A percentile compares a stretch with the other conserved stretches of the same genome.
Evolutionary conservation across 2,113 vertebrate genomes (phyloP).

Genomic region (Phalacrocorax brasilianus): DNA sequence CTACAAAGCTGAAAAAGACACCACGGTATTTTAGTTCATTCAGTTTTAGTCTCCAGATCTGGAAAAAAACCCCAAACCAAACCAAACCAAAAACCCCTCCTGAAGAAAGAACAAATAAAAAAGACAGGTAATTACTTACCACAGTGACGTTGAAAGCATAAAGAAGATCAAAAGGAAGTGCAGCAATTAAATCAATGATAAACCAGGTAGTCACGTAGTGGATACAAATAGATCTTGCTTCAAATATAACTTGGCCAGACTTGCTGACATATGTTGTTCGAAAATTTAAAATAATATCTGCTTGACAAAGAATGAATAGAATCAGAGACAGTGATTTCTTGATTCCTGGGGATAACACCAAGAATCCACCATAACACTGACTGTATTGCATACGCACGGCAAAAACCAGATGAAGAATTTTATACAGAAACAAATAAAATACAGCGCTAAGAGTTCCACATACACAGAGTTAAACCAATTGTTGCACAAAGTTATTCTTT

Average conservation of each 20-base stretch:
- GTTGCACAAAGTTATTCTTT: neutral
- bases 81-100: neutral
- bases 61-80: neutral
- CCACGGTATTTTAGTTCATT: neutral
- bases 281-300: conserved; percentile 98
- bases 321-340: neutral
- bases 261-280: conserved; percentile 98
- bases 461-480: neutral
- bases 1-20: neutral
- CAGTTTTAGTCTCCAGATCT: neutral
- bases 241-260: conserved; percentile 97
- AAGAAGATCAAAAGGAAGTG: conserved; percentile 95
- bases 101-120: neutral
- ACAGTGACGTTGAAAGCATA: conserved; percentile 98
- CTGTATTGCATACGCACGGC: neutral
- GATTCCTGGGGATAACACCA: neutral
- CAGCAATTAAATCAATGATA: conserved; percentile 96
- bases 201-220: conserved; percentile 99
- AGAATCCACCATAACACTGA: neutral
- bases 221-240: conserved; percentile 96
- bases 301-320: conserved; percentile 55
- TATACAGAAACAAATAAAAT: neutral
- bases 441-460: neutral
- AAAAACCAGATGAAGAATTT: neutral
- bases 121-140: conserved; percentile 78